phyloP scores from a whole-genome alignment of 2,888 invertebrate species.

The Caenorhabditis virilis region DNA sequence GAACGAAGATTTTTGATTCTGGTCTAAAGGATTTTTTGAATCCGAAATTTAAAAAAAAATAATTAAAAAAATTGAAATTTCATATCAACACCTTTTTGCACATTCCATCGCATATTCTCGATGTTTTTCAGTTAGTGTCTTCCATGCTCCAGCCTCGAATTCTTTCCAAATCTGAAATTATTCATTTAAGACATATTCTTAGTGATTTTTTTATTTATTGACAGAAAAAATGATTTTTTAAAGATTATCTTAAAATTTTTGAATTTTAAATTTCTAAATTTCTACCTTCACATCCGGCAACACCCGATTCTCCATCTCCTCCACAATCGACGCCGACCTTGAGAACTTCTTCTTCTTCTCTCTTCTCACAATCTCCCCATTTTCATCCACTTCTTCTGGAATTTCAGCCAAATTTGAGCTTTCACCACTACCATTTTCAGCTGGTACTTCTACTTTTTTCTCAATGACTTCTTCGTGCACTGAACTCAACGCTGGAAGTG shows the following conservation, averaged over 20 bases:
- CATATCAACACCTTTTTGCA: constrained; percentile 53
- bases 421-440: neutral
- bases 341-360: constrained; percentile 47
- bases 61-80: too few relatives aligned
- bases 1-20: too few relatives aligned
- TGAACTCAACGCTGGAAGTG: neutral
- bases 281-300: constrained; percentile 50
- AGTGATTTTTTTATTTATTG: too few relatives aligned
- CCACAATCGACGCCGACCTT: constrained; percentile 56
- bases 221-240: too few relatives aligned
- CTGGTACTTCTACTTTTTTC: neutral
- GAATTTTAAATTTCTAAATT: too few relatives aligned
- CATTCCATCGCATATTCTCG: constrained; percentile 50
- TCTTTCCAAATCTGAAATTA: constrained; percentile 48
- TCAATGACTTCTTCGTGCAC: neutral
- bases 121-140: constrained; percentile 28
- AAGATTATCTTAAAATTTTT: too few relatives aligned
- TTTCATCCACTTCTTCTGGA: constrained; percentile 1
- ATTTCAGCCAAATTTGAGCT: neutral
- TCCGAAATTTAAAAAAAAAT: too few relatives aligned
- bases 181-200: too few relatives aligned
- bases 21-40: too few relatives aligned
- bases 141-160: constrained; percentile 42
- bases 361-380: neutral
- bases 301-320: constrained; percentile 57